Conservation (phyloP, 2,113 vertebrate genomes). For the Neopipo cinnamomea region DNA sequence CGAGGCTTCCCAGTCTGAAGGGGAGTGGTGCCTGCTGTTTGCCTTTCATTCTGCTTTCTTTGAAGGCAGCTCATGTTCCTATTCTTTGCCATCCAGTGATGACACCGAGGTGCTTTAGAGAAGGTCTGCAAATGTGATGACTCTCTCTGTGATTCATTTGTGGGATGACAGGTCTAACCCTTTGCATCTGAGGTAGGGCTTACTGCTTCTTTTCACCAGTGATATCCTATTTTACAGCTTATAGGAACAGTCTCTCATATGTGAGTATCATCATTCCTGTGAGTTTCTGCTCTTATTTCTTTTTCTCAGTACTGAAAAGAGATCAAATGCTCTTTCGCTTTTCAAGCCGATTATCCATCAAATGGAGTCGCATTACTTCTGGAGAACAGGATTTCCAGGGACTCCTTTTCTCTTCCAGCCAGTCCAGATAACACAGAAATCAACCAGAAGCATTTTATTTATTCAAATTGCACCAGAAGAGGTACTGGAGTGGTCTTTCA, state of each 20-base stretch:
- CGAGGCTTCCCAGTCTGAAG: neutral
- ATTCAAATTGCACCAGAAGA: neutral
- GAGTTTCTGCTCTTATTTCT: neutral
- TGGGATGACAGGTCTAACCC: neutral
- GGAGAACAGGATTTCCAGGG: neutral
- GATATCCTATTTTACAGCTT: neutral
- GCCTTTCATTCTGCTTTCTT: neutral
- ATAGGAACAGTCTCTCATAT: neutral
- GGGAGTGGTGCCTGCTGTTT: neutral
- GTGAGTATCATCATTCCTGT: neutral
- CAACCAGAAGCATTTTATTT: neutral
- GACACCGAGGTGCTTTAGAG: neutral
- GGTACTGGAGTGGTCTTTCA: neutral
- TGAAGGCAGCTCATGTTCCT: neutral
- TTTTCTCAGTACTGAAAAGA: neutral
- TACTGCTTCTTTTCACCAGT: neutral
- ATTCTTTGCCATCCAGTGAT: neutral
- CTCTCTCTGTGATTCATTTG: neutral
- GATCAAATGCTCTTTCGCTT: neutral
- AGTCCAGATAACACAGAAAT: neutral
- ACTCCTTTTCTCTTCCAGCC: neutral
- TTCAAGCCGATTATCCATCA: neutral
- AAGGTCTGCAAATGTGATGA: neutral
- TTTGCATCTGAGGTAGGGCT: neutral
- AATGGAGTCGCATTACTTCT: neutral